Evolutionary conservation across 2,797 vertebrate species (phyloP).

Genomic region (Tapera naevia): DNA sequence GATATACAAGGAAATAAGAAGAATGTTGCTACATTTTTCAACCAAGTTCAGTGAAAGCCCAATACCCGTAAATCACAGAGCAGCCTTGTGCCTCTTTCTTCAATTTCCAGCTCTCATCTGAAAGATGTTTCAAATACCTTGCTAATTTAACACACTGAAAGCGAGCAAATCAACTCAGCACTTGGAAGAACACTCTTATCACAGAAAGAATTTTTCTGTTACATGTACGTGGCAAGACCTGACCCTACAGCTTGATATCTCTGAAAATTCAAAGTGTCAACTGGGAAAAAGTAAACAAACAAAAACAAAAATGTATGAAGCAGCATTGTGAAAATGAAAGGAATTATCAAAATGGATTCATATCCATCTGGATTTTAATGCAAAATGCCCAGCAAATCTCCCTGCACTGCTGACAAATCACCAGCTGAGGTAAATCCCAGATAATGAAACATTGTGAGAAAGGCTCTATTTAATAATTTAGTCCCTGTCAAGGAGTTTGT

Average conservation of each 20-base stretch:
- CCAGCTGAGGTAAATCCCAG: slow-evolving; percentile 79
- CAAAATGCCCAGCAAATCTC: slow-evolving; percentile 75
- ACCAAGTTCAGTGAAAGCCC: not conserved
- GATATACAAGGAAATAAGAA: not conserved
- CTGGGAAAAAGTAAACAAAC: slow-evolving; percentile 22
- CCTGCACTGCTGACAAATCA: slow-evolving; percentile 60
- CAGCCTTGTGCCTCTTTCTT: not conserved
- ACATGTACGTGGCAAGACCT: not conserved
- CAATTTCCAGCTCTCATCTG: not conserved
- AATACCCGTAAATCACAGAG: not conserved
- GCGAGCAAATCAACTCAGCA: not conserved
- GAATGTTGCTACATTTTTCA: not conserved
- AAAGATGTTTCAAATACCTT: not conserved
- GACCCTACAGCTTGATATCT: not conserved
- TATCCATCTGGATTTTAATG: slow-evolving; percentile 67
- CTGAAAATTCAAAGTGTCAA: slow-evolving; percentile 38
- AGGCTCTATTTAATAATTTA: slow-evolving; percentile 91
- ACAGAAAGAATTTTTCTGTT: not conserved
- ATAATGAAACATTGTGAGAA: slow-evolving; percentile 83
- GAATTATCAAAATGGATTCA: slow-evolving; percentile 79
- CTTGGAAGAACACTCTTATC: not conserved
- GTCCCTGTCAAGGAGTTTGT: slow-evolving; percentile 83
- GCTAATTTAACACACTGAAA: not conserved
- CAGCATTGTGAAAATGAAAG: slow-evolving; percentile 41
- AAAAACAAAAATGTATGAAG: not conserved